These are phyloP conservation scores for Drosophila neoperkinsi DNA, from an alignment of 2,888 invertebrate genomes.

Conservation along the genomic window DNA sequence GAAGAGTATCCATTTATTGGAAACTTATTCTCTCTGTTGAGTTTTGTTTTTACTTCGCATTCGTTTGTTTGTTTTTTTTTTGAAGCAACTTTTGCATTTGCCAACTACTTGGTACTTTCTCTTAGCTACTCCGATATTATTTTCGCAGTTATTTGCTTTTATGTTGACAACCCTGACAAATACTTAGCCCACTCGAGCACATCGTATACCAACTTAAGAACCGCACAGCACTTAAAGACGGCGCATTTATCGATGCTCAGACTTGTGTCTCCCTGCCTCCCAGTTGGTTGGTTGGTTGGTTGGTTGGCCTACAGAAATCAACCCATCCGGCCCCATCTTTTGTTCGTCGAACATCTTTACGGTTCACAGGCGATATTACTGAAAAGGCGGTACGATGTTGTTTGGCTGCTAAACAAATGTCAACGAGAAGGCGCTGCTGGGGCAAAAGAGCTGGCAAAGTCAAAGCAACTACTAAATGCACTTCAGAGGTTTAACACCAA, in stretches of 20 bases:
- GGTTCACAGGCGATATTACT: conserved; percentile 63
- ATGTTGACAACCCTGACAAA: conserved; percentile 61
- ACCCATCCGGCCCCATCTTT: conserved; percentile 35
- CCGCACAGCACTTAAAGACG: conserved; percentile 54
- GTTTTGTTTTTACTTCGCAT: not conserved
- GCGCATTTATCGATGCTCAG: conserved; percentile 72
- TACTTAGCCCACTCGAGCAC: conserved; percentile 67
- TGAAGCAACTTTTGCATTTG: not conserved
- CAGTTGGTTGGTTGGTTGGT: not conserved
- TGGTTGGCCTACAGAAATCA: conserved; percentile 9
- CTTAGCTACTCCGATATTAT: not conserved
- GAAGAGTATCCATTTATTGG: not conserved
- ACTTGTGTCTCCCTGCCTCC: conserved; percentile 12
- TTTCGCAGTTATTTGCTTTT: conserved; percentile 20
- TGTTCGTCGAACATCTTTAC: conserved; percentile 68
- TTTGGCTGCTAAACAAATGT: conserved; percentile 79
- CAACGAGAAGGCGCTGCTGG: conserved; percentile 52
- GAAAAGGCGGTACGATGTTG: conserved; percentile 44
- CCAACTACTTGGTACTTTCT: not conserved
- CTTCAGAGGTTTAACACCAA: conserved; percentile 81
- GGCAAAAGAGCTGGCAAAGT: conserved; percentile 47
- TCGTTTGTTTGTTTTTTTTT: not conserved
- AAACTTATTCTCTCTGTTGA: not conserved
- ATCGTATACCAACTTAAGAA: conserved; percentile 43
- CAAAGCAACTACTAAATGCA: conserved; percentile 81